These are phyloP conservation scores for Hermodice carunculata DNA, from an alignment of 2,888 invertebrate species.

Conservation along the genomic window DNA sequence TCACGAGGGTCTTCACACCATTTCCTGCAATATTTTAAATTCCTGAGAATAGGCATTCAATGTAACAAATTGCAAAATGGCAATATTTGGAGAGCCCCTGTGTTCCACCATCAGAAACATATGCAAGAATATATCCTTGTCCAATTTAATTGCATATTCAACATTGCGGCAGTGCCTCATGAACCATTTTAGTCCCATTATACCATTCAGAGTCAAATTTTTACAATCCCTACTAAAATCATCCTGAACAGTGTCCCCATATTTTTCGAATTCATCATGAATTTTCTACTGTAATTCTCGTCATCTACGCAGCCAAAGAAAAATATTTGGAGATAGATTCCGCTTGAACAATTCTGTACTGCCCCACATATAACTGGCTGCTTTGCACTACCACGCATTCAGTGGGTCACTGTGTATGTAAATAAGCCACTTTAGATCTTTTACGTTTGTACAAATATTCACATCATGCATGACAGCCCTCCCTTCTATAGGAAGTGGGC, in stretches of 20 bases:
- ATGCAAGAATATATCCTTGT: conserved; percentile 51
- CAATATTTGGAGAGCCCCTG: not conserved
- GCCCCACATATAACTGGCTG: conserved; percentile 47
- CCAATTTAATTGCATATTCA: conserved; percentile 44
- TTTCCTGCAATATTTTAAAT: conserved; percentile 39
- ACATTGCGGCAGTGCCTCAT: conserved; percentile 44
- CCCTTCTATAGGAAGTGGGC: not conserved
- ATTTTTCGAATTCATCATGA: conserved; percentile 34
- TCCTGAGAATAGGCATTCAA: conserved; percentile 44
- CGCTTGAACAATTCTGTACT: conserved; percentile 36
- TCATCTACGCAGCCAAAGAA: conserved; percentile 41
- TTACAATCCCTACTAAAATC: conserved; percentile 48
- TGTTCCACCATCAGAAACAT: conserved; percentile 36
- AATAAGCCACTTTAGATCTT: conserved; percentile 27
- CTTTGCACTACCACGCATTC: conserved; percentile 35
- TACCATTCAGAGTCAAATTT: conserved; percentile 49
- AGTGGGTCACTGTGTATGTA: conserved; percentile 45
- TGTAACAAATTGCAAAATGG: conserved; percentile 42
- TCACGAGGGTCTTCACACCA: conserved; percentile 42
- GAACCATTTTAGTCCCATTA: conserved; percentile 52
- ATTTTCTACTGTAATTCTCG: conserved; percentile 32
- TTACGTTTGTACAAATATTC: conserved; percentile 22
- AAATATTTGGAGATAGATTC: conserved; percentile 36
- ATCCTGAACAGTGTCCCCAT: conserved; percentile 49
- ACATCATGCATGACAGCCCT: conserved; percentile 17